Conservation (phyloP, 37 sponge, comb jelly and placozoan species). For the Axinella damicornis region DNA sequence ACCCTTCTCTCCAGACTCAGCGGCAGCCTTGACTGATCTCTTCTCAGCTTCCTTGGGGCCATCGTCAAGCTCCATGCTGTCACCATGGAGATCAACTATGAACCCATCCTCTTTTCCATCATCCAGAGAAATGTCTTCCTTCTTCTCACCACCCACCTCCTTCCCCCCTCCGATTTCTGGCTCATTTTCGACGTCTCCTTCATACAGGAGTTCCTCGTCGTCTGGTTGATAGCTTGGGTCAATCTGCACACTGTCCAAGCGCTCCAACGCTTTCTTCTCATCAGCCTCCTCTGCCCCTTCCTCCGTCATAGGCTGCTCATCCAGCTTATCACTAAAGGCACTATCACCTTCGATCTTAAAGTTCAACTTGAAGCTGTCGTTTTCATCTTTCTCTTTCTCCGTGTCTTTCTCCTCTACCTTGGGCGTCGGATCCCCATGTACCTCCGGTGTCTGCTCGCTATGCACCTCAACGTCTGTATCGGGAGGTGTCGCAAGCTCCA, state of each 20-base stretch:
- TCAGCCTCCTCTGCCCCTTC: neutral
- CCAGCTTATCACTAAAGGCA: neutral
- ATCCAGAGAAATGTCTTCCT: neutral
- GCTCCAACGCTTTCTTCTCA: neutral
- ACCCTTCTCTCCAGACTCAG: no score
- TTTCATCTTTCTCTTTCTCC: neutral
- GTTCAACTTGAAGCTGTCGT: neutral
- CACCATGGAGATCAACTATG: conserved; percentile 22
- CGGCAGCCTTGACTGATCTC: no score
- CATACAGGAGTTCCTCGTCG: conserved; percentile 53
- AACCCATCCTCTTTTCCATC: conserved; percentile 38
- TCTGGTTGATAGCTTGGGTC: conserved; percentile 49
- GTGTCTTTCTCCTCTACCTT: neutral
- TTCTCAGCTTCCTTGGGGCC: no score
- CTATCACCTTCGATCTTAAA: neutral
- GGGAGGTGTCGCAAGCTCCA: conserved; percentile 18
- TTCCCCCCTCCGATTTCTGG: no score
- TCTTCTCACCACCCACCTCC: neutral
- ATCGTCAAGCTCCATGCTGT: conserved; percentile 15
- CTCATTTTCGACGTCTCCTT: conserved; percentile 48
- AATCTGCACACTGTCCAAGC: conserved; percentile 39
- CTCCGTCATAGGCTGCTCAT: neutral
- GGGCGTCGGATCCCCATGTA: no score
- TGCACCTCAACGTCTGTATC: neutral
- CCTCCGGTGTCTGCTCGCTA: no score